These are phyloP conservation scores for Apodemia hepburni DNA, from an alignment of 2,888 invertebrate species.

Conservation along the genomic window DNA sequence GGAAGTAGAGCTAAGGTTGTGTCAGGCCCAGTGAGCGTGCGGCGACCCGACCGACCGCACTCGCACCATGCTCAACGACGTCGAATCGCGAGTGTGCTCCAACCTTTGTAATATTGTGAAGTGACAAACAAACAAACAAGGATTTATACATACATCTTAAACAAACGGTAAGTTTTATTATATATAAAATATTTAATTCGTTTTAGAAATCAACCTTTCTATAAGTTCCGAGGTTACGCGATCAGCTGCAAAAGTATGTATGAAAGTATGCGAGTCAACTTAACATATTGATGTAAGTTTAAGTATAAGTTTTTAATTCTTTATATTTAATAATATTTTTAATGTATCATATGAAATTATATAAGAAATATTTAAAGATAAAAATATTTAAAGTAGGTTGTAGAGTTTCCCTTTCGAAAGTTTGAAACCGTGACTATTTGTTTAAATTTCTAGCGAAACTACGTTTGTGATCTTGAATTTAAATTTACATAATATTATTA, in stretches of 20 bases:
- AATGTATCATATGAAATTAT: conserved; percentile 10
- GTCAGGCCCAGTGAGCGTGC: conserved; percentile 54
- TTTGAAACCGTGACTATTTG: conserved; percentile 31
- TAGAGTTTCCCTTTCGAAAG: conserved; percentile 36
- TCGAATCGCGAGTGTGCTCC: conserved; percentile 58
- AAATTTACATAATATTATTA: not conserved
- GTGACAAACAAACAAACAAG: conserved; percentile 59
- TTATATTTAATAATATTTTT: not conserved
- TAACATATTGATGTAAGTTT: conserved; percentile 8
- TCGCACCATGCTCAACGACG: conserved; percentile 55
- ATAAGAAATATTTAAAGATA: not conserved
- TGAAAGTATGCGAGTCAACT: conserved; percentile 22
- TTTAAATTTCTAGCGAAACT: not conserved
- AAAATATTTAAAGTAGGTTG: conserved; percentile 19
- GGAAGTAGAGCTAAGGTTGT: conserved; percentile 28
- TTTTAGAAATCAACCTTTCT: conserved; percentile 29
- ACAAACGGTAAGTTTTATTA: conserved; percentile 23
- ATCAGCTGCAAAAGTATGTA: conserved; percentile 67
- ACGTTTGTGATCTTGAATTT: not conserved
- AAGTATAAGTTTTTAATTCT: not conserved
- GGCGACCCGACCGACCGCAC: conserved; percentile 57
- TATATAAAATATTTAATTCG: not conserved
- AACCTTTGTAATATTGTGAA: conserved; percentile 57
- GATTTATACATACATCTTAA: conserved; percentile 37
- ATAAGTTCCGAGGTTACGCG: conserved; percentile 40